Percentiles rank a stretch among this genome's conserved stretches.
Evolutionary conservation across 1,140 invertebrate genomes (phyloP).

Genomic region (Odontomachus brunneus): DNA sequence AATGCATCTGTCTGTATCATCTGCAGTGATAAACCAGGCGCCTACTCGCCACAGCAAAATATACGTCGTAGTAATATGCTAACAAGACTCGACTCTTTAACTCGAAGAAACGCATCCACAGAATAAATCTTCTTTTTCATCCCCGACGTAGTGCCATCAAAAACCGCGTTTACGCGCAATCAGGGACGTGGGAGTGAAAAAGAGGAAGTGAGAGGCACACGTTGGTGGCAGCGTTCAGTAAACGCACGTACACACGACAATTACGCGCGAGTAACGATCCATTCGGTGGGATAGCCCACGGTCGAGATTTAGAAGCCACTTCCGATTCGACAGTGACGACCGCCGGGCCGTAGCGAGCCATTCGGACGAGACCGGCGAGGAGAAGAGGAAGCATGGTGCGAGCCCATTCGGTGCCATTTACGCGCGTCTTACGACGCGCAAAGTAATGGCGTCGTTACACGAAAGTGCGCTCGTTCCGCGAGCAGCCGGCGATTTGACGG

Average conservation of each 20-base stretch:
- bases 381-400: background rate
- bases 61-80: background rate
- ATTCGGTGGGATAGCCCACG: slow-evolving; percentile 11
- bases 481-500: slow-evolving; percentile 49
- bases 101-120: background rate
- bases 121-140: slow-evolving; percentile 32
- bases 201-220: background rate
- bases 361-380: background rate
- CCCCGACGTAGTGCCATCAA: background rate
- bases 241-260: slow-evolving; percentile 33
- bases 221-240: slow-evolving; percentile 9
- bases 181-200: background rate
- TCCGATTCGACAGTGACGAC: slow-evolving; percentile 57
- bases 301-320: slow-evolving; percentile 59
- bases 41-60: background rate
- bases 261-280: slow-evolving; percentile 60
- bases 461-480: slow-evolving; percentile 19
- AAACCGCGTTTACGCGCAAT: slow-evolving; percentile 38
- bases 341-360: slow-evolving; percentile 6
- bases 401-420: slow-evolving; percentile 49
- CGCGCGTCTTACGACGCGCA: slow-evolving; percentile 48
- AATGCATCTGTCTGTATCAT: too few species aligned
- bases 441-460: slow-evolving; percentile 52
- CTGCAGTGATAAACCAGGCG: background rate
- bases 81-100: background rate